Evolutionary conservation across 2,797 vertebrate genomes (phyloP).

Genomic region (Pipistrellus pygmaeus): DNA sequence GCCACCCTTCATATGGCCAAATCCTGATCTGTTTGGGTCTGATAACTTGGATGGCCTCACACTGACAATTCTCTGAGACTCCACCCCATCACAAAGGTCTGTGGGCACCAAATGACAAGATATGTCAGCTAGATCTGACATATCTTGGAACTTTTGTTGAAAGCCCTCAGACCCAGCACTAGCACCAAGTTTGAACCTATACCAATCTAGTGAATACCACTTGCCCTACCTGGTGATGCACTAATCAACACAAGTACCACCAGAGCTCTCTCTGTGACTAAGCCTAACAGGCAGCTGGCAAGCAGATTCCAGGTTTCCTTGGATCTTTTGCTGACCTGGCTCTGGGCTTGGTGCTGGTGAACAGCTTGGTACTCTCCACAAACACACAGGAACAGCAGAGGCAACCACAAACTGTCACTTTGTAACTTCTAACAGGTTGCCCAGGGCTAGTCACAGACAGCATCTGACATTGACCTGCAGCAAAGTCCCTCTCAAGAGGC

Average conservation of each 20-base stretch:
- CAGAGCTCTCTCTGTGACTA: background rate
- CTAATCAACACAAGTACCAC: background rate
- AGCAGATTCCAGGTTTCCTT: background rate
- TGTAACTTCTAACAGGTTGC: background rate
- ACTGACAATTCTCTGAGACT: background rate
- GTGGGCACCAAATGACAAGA: too few species aligned
- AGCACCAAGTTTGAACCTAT: background rate
- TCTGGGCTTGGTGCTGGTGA: background rate
- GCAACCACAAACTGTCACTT: background rate
- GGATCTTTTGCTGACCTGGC: background rate
- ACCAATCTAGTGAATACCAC: background rate
- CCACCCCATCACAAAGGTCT: background rate
- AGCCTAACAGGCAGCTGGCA: background rate
- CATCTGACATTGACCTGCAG: background rate
- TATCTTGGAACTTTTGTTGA: background rate
- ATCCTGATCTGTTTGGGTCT: background rate
- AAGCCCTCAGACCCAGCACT: background rate
- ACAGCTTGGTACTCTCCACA: background rate
- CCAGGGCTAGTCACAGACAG: background rate
- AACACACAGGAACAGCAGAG: background rate
- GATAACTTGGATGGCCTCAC: background rate
- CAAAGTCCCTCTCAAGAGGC: background rate
- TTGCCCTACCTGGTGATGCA: background rate
- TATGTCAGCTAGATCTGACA: background rate
- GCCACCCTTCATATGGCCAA: background rate